Evolutionary conservation across 2,888 invertebrate species (phyloP).

Genomic region (Lasioglossum calceatum): DNA sequence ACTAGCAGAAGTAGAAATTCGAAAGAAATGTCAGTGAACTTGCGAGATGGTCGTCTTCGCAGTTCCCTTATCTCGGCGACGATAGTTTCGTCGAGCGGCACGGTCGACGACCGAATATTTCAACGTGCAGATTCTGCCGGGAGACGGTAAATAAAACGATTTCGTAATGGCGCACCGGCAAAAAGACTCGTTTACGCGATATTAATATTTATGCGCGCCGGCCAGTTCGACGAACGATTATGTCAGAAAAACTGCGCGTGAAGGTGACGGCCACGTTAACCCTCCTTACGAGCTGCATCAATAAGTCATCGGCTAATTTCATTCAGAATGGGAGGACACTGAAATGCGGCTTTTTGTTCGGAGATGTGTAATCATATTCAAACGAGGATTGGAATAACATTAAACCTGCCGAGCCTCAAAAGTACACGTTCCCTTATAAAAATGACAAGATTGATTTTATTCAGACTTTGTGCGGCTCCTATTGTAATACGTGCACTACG

Average conservation of each 20-base stretch:
- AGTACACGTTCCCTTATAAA: too few species aligned
- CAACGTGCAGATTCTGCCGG: background rate
- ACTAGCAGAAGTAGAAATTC: background rate
- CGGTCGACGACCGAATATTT: slow-evolving; percentile 40
- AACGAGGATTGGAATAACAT: background rate
- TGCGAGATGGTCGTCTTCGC: background rate
- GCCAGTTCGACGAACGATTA: slow-evolving; percentile 6
- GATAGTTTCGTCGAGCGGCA: slow-evolving; percentile 6
- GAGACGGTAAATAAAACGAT: slow-evolving; percentile 24
- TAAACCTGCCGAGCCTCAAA: too few species aligned
- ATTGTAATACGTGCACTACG: too few species aligned
- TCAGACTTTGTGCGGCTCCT: too few species aligned
- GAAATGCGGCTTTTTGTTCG: background rate
- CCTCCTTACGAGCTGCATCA: background rate
- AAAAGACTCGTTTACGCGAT: slow-evolving; percentile 3
- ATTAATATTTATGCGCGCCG: slow-evolving; percentile 29
- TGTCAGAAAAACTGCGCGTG: background rate
- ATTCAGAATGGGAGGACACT: background rate
- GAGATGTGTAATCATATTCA: background rate
- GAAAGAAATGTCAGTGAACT: background rate
- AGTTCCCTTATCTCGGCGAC: slow-evolving; percentile 1
- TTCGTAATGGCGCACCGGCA: background rate
- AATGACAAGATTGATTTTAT: too few species aligned
- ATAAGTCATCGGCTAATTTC: background rate
- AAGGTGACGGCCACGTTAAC: slow-evolving; percentile 16